Conservation (phyloP, 2,797 vertebrate species). For the Tachyglossus aculeatus region DNA sequence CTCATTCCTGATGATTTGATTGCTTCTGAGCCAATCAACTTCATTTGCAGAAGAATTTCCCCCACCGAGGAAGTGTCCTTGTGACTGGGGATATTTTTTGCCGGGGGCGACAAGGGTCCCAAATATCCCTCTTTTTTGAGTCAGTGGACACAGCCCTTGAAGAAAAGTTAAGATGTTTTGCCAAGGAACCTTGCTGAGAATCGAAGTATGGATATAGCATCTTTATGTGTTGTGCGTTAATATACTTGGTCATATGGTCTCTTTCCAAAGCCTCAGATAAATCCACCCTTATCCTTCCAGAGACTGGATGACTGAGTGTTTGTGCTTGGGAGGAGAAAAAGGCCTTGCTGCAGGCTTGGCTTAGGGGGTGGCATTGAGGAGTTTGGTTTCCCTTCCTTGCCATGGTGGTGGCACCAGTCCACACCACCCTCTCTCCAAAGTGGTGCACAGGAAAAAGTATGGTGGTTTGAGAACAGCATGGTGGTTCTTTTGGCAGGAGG, state of each 20-base stretch:
- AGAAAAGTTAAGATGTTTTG: neutral
- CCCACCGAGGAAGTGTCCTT: neutral
- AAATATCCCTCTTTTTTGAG: conserved; percentile 1
- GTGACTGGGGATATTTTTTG: neutral
- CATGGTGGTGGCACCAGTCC: conserved; percentile 21
- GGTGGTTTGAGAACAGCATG: conserved; percentile 5
- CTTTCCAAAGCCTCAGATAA: neutral
- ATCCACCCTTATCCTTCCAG: conserved; percentile 36
- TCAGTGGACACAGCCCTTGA: neutral
- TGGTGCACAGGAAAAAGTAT: neutral
- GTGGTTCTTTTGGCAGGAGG: conserved; percentile 10
- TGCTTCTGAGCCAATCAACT: neutral
- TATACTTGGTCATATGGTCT: conserved; percentile 9
- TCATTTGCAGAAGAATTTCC: conserved; percentile 3
- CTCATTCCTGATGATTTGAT: neutral
- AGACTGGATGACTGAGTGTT: conserved; percentile 41
- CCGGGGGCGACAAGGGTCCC: neutral
- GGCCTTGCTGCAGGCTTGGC: conserved; percentile 12
- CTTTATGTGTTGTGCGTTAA: neutral
- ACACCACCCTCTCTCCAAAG: neutral
- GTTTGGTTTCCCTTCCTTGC: conserved; percentile 11
- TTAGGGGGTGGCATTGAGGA: conserved; percentile 20
- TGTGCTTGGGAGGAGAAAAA: conserved; percentile 49
- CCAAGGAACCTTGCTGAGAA: neutral
- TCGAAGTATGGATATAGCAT: conserved; percentile 23